Conservation (phyloP, 2,888 invertebrate species). For the Heteropelma amictum region DNA sequence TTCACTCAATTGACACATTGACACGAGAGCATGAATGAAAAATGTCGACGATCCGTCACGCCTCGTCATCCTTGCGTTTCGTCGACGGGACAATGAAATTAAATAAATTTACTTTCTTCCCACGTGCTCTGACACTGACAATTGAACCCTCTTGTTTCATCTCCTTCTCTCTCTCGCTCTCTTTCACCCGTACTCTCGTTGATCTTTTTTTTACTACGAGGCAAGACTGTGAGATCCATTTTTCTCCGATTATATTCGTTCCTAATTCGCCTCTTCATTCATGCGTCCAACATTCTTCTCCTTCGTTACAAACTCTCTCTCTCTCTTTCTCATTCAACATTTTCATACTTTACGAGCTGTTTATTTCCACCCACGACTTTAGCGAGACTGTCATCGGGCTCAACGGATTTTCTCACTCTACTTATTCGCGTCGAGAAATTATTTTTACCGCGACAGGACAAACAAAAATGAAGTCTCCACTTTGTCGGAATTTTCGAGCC, state of each 20-base stretch:
- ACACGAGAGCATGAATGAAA: slow-evolving; percentile 52
- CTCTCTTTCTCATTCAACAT: not conserved
- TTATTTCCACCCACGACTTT: not conserved
- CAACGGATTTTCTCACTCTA: no score
- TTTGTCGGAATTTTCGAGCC: not conserved
- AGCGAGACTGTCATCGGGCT: not conserved
- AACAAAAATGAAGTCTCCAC: not conserved
- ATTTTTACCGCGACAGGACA: no score
- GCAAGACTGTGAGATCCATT: slow-evolving; percentile 4
- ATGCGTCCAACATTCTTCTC: slow-evolving; percentile 7
- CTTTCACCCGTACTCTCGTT: no score
- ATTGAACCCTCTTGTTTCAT: slow-evolving; percentile 67
- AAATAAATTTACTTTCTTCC: slow-evolving; percentile 64
- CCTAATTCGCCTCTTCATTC: slow-evolving; percentile 42
- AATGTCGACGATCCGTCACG: slow-evolving; percentile 36
- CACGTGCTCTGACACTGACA: slow-evolving; percentile 68
- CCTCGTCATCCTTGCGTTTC: slow-evolving; percentile 22
- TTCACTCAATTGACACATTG: slow-evolving; percentile 64
- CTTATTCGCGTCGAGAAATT: no score
- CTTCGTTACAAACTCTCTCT: slow-evolving; percentile 7
- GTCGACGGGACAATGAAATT: slow-evolving; percentile 55
- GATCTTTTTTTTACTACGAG: no score
- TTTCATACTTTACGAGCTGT: not conserved
- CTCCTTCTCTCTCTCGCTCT: not conserved
- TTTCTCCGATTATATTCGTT: slow-evolving; percentile 29